Percentiles rank a stretch among this genome's conserved stretches.
Conservation (phyloP, 2,797 vertebrate genomes). For the Erithacus rubecula region DNA sequence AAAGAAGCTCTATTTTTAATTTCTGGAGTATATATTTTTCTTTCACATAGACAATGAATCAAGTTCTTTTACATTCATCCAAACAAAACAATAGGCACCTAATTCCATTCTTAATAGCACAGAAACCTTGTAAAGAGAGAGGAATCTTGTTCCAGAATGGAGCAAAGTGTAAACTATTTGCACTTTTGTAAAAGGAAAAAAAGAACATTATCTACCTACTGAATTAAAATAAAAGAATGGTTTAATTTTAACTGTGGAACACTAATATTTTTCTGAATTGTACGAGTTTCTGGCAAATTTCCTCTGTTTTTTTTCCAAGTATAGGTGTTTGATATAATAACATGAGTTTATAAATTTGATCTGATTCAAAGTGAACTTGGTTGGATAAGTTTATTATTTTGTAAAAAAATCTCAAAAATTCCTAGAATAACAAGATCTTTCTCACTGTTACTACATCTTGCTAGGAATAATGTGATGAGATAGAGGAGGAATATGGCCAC, state of each 20-base stretch:
- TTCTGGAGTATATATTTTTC: not conserved
- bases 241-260: not conserved
- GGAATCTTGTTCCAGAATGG: not conserved
- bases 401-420: not conserved
- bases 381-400: not conserved
- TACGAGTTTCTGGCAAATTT: not conserved
- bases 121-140: not conserved
- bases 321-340: not conserved
- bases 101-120: not conserved
- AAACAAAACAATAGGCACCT: not conserved
- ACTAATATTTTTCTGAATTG: not conserved
- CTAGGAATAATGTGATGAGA: not conserved
- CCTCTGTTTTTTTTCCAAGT: accelerated
- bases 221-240: not conserved
- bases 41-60: not conserved
- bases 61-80: not conserved
- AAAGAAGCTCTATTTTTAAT: not conserved
- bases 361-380: not conserved
- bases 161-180: not conserved
- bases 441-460: not conserved
- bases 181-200: not conserved
- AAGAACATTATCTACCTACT: not conserved
- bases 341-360: not conserved
- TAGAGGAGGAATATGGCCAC: not conserved
- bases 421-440: not conserved